Evolutionary conservation across 2,113 vertebrate genomes (phyloP), one percentile per base, ranked within the genome.

Genomic region (Hassar affinis): DNA sequence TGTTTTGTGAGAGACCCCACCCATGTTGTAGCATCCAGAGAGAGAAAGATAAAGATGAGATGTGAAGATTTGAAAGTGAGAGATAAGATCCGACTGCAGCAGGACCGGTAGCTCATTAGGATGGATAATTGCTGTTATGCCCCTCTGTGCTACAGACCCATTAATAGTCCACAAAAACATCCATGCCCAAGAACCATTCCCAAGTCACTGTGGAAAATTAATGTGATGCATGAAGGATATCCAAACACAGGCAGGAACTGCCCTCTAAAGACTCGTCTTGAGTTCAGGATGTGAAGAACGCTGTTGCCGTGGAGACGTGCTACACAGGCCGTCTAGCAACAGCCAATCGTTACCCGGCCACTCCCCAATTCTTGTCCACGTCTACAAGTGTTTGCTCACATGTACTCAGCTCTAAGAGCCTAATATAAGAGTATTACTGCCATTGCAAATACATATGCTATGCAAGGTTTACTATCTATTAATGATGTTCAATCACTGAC

Each of bases 311-410:
- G 92, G 93, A 89, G 88, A 95, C 89, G 38, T 68, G 86, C 78
- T 91, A 91, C 90, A 91, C 90, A 75, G 89, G 92, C 94, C 88
- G 90, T 93, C 90, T 82, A 84, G 93, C 92, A 95, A 95, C 93
- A 92, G 87, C 87, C 92, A 90, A 90, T 91, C 88, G 56, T 87
- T 89, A 89, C 90, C 87, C 84, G 85, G 82, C 89, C 92, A 89
- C 92, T 92, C 91, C 87, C 78, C 54, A 15, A 72, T 90, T 80
- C 42, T 54, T 72, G 66, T 80, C 86, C 54, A 42, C 86, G 85
- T 88, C 80, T 68, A 52, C 52, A 84, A 59, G 75, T 89, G 85
- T 83, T 88, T 79, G 78, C 82, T 86, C 87, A 82, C 74, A 78
- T 80, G 86, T 81, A 81, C 84, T 86, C 84, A 80, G 64, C 51